A percentile compares a stretch with the other conserved stretches of the same genome.
Evolutionary conservation across 1,140 invertebrate genomes (phyloP).

Genomic region (Acromyrmex heyeri): DNA sequence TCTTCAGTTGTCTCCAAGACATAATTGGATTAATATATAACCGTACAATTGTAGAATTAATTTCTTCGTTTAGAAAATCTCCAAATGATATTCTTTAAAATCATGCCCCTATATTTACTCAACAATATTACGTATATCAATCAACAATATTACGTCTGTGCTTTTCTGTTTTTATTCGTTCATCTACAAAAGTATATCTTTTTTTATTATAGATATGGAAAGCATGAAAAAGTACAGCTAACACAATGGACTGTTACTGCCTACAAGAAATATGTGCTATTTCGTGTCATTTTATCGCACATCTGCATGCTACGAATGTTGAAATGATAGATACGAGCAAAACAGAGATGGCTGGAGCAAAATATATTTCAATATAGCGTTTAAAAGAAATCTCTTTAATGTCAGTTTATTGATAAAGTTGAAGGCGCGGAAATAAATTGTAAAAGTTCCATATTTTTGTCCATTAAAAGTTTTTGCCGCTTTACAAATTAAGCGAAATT

Average conservation of each 20-base stretch:
- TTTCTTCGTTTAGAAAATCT: neutral
- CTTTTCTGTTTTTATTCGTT: neutral
- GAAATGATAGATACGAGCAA: neutral
- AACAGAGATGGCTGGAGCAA: neutral
- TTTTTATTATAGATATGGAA: conserved; percentile 4
- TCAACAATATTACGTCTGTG: neutral
- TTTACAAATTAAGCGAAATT: neutral
- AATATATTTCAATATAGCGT: neutral
- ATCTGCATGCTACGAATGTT: conserved; percentile 10
- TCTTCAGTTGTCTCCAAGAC: neutral
- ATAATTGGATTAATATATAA: conserved; percentile 57
- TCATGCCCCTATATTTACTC: neutral
- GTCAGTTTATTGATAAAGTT: conserved; percentile 2
- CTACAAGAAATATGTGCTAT: conserved; percentile 9
- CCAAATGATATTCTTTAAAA: neutral
- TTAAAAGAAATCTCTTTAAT: conserved; percentile 22
- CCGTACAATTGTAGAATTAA: conserved; percentile 26
- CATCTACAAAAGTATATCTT: neutral
- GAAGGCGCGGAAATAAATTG: neutral
- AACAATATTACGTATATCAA: too few relatives aligned
- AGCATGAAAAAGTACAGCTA: neutral
- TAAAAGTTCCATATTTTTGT: neutral
- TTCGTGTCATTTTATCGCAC: conserved; percentile 1
- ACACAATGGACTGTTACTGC: neutral
- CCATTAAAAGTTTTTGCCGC: neutral